Evolutionary conservation across 2,113 vertebrate genomes (phyloP).

Genomic region (Mastomys coucha): DNA sequence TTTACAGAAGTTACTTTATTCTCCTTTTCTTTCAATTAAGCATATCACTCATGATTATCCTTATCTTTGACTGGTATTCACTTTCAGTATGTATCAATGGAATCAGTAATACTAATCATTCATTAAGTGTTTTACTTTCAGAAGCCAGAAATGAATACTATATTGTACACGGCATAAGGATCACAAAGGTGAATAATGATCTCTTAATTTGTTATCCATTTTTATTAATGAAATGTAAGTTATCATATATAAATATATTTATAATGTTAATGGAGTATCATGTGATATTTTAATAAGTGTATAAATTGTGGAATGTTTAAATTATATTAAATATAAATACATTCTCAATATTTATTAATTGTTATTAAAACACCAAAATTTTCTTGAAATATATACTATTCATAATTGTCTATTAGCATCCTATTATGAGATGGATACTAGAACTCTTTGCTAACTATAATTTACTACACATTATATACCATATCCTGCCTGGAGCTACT

Average conservation of each 20-base stretch:
- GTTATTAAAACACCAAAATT: background rate
- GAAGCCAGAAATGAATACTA: background rate
- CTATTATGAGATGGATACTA: accelerated
- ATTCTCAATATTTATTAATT: background rate
- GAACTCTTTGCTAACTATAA: background rate
- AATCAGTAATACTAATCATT: background rate
- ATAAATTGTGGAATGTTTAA: background rate
- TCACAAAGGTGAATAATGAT: background rate
- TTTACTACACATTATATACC: background rate
- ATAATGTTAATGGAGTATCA: background rate
- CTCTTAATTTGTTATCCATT: background rate
- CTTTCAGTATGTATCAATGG: background rate
- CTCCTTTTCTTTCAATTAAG: background rate
- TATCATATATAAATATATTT: background rate
- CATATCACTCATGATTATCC: background rate
- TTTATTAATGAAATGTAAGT: background rate
- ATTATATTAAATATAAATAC: background rate
- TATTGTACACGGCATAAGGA: background rate
- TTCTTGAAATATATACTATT: background rate
- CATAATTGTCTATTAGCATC: background rate
- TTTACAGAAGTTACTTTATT: background rate
- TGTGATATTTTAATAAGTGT: background rate
- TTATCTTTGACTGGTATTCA: background rate
- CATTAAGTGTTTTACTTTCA: background rate
- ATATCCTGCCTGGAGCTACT: background rate